A percentile compares a stretch with the other conserved stretches of the same genome.
These are phyloP conservation scores for Myiothlypis chrysogaster DNA, from an alignment of 2,797 vertebrate genomes.

Conservation along the genomic window DNA sequence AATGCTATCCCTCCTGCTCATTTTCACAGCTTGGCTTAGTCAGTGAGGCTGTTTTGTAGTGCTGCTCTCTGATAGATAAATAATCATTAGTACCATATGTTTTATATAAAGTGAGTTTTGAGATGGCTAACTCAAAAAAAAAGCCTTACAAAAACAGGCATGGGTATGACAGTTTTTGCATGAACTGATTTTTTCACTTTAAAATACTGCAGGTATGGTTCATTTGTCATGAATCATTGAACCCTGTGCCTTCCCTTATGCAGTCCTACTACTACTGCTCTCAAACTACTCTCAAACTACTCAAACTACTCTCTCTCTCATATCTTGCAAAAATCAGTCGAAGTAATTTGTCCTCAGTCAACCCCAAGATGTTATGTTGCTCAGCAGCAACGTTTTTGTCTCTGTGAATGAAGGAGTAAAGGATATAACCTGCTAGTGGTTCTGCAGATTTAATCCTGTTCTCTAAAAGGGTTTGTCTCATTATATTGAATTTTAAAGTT, in stretches of 20 bases:
- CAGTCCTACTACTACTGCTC: background rate
- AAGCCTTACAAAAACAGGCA: background rate
- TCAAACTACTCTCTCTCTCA: background rate
- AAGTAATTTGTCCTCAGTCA: background rate
- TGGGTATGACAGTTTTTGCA: background rate
- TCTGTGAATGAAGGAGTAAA: background rate
- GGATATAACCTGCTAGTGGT: background rate
- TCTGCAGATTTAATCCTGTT: background rate
- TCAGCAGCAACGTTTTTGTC: background rate
- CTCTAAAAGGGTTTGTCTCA: background rate
- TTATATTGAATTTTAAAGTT: background rate
- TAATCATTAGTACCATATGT: background rate
- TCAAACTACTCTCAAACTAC: background rate
- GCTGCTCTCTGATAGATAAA: background rate
- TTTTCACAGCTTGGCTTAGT: background rate
- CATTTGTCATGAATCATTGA: background rate
- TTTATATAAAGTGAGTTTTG: background rate
- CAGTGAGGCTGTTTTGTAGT: background rate
- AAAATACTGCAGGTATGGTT: background rate
- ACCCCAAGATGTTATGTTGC: background rate
- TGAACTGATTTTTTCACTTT: background rate
- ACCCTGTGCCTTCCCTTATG: fast-evolving
- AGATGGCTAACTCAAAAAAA: background rate
- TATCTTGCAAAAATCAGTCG: background rate
- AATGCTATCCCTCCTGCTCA: background rate